Evolutionary conservation across 2,888 invertebrate genomes (phyloP).

Genomic region (Sinopyrophorus schimmeli): DNA sequence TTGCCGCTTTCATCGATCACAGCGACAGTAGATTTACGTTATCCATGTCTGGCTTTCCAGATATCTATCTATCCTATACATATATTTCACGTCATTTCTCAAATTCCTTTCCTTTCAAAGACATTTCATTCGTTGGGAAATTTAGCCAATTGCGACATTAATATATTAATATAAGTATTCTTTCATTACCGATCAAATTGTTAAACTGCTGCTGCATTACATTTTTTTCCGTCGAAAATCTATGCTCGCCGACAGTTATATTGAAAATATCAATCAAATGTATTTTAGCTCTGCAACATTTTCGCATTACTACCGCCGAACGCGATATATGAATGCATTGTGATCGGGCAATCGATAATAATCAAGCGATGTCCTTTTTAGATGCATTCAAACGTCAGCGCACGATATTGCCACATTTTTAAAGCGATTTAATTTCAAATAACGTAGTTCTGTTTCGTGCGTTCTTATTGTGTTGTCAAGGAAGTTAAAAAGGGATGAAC

Average conservation of each 20-base stretch:
- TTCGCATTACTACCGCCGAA: slow-evolving; percentile 2
- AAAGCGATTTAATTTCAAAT: no score
- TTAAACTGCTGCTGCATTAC: slow-evolving; percentile 21
- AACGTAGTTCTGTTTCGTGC: no score
- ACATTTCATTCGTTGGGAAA: slow-evolving; percentile 19
- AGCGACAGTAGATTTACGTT: slow-evolving; percentile 54
- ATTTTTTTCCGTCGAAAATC: slow-evolving; percentile 22
- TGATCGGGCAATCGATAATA: slow-evolving; percentile 6
- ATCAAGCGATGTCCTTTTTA: no score
- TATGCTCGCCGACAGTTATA: slow-evolving; percentile 22
- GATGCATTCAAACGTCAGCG: no score
- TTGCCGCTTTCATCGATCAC: slow-evolving; percentile 51
- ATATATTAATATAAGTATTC: slow-evolving; percentile 31
- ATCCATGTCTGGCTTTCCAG: slow-evolving; percentile 51
- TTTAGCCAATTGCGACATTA: slow-evolving; percentile 35
- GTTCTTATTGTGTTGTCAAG: no score
- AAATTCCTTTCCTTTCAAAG: slow-evolving; percentile 33
- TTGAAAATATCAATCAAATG: slow-evolving; percentile 26
- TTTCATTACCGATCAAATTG: slow-evolving; percentile 18
- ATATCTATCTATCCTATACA: slow-evolving; percentile 52
- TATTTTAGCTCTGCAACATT: slow-evolving; percentile 11
- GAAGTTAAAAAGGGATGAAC: no score
- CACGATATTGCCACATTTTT: no score
- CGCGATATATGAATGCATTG: not conserved
- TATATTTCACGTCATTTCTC: slow-evolving; percentile 50